Evolutionary conservation across 2,888 invertebrate species (phyloP), one percentile per base, ranked within the genome.

Genomic region (Agrochola lychnidis): DNA sequence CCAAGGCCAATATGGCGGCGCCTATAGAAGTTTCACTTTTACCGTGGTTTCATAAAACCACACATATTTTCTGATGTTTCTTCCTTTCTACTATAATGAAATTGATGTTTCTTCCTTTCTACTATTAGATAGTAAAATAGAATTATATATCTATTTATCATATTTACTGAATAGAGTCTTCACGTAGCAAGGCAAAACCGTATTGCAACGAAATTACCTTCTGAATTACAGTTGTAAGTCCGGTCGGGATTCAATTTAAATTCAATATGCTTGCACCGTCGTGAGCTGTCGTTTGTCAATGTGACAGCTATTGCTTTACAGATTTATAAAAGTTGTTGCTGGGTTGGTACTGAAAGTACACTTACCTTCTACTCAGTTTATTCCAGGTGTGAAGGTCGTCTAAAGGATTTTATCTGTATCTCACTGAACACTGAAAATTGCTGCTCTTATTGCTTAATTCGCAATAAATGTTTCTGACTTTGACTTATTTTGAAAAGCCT

Each of bases 171-270:
- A 70, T 12, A 19, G 0, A 36, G 12, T 70, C 22, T 25, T 53
- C 69, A 40, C 14, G 40, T 51, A 10, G 19, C 4, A 42, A 30
- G 6, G n/a, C 56, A n/a, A 56, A 30, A 59, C 7, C 14, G 19
- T 40, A 56, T 70, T 56, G 56, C 61, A 73, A 78, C 30, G 45
- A 10, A 40, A 48, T 74, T 64, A 70, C 72, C 22, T 76, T 16
- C 48, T 40, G 67, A 53, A 36, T 68, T n/a, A 53, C 67, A 67
- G 57, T 59, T 48, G 66, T 64, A 69, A 79, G 67, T 68, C 66
- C 68, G 56, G 63, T 62, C 73, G 40, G 45, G 73, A 76, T 84
- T 78, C 73, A 76, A 82, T 88, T 84, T 86, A 83, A 83, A 86
- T 86, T 87, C 79, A 79, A 81, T 88, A 86, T 78, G 80, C 81